Conservation (phyloP, 2,888 invertebrate species). For the Torymus texanus region DNA sequence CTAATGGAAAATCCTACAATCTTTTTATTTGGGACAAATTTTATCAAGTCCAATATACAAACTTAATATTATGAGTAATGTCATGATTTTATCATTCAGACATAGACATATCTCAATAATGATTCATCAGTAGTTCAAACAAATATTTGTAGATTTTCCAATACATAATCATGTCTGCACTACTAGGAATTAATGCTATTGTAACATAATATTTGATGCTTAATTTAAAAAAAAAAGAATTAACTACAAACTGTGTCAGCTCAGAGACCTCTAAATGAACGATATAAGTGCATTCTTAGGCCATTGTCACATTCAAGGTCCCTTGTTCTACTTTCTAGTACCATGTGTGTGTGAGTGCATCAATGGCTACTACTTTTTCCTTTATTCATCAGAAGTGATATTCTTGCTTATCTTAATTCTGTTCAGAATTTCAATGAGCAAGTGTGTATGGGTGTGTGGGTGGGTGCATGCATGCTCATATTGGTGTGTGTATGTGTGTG, state of each 20-base stretch:
- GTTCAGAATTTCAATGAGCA: neutral
- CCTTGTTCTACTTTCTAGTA: constrained; percentile 58
- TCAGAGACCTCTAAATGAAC: constrained; percentile 46
- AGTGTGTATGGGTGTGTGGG: too few relatives aligned
- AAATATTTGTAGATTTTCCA: neutral
- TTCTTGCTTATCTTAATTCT: neutral
- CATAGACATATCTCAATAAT: constrained; percentile 16
- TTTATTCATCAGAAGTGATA: constrained; percentile 35
- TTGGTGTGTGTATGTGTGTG: too few relatives aligned
- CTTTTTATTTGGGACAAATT: too few relatives aligned
- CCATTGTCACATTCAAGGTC: constrained; percentile 58
- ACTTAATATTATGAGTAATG: neutral
- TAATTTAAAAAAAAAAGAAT: constrained; percentile 38
- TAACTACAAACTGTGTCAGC: constrained; percentile 48
- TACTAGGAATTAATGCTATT: constrained; percentile 5
- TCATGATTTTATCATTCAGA: constrained; percentile 31
- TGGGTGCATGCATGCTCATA: too few relatives aligned
- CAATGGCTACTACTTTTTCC: constrained; percentile 49
- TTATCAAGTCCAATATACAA: neutral
- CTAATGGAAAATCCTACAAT: too few relatives aligned
- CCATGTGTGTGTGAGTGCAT: constrained; percentile 31
- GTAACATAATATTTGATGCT: constrained; percentile 5
- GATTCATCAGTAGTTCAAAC: constrained; percentile 35
- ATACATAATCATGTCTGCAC: constrained; percentile 1
- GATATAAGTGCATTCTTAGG: constrained; percentile 55